A percentile compares a stretch with the other conserved stretches of the same genome.
Conservation (phyloP, 1,140 invertebrate species). For the Melitaea cinxia region DNA sequence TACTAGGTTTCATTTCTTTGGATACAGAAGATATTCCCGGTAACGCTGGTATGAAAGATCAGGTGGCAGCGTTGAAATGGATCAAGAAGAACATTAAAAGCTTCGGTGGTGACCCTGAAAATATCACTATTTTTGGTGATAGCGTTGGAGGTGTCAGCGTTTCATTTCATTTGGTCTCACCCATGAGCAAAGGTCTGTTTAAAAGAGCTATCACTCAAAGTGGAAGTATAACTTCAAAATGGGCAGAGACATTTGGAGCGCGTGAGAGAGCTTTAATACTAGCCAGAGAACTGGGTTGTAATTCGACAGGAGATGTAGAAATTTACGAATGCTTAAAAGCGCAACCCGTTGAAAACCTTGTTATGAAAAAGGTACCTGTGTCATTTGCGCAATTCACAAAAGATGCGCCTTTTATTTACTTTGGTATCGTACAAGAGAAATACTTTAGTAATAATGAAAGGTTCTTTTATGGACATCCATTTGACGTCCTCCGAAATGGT, state of each 20-base stretch:
- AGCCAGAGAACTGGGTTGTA: slow-evolving; percentile 42
- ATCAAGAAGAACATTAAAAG: slow-evolving; percentile 83
- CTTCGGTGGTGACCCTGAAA: too few relatives aligned
- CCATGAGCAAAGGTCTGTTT: slow-evolving; percentile 63
- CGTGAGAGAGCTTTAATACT: slow-evolving; percentile 44
- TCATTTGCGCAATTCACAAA: slow-evolving; percentile 27
- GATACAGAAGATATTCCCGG: slow-evolving; percentile 83
- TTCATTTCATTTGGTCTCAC: slow-evolving; percentile 69
- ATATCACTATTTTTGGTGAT: slow-evolving; percentile 83
- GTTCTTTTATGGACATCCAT: slow-evolving; percentile 40
- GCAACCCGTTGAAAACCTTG: slow-evolving; percentile 37
- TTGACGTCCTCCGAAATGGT: slow-evolving; percentile 33
- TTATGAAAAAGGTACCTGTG: slow-evolving; percentile 19
- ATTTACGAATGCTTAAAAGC: slow-evolving; percentile 44
- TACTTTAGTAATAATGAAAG: slow-evolving; percentile 46
- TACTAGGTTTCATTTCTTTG: slow-evolving; percentile 64
- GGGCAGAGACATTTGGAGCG: slow-evolving; percentile 32
- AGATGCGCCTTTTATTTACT: slow-evolving; percentile 11
- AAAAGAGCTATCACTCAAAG: slow-evolving; percentile 44
- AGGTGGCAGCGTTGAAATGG: slow-evolving; percentile 83
- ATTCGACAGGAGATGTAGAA: slow-evolving; percentile 38
- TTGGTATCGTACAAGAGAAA: slow-evolving; percentile 43
- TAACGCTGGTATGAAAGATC: slow-evolving; percentile 86
- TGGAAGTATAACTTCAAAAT: slow-evolving; percentile 35
- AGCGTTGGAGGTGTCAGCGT: slow-evolving; percentile 81